Evolutionary conservation across 1,140 invertebrate species (phyloP).

Genomic region (Drosophila tani): DNA sequence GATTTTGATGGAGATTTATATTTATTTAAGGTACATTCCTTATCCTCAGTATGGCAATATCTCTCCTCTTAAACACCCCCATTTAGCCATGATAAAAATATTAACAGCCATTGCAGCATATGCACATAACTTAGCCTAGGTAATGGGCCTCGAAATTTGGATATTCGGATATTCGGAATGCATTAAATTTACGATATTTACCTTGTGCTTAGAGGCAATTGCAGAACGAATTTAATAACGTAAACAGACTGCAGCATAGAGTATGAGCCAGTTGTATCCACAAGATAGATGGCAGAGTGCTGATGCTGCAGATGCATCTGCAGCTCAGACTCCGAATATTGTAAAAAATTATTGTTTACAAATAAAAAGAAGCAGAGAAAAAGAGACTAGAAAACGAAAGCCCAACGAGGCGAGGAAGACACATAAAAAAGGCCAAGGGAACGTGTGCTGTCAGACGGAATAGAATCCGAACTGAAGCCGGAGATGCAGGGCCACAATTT

Average conservation of each 20-base stretch:
- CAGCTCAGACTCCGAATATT: conserved; percentile 50
- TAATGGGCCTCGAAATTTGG: conserved; percentile 15
- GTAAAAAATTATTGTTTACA: conserved; percentile 76
- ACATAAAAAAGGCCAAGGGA: conserved; percentile 61
- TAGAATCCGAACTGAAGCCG: conserved; percentile 19
- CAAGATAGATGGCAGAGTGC: conserved; percentile 27
- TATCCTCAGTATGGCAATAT: neutral
- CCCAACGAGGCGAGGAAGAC: conserved; percentile 42
- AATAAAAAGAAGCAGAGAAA: conserved; percentile 50
- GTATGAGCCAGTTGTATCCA: conserved; percentile 28
- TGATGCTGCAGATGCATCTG: conserved; percentile 47
- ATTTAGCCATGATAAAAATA: conserved; percentile 23
- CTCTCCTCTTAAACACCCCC: neutral
- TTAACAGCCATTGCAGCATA: conserved; percentile 23
- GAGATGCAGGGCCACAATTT: conserved; percentile 57
- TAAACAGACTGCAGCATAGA: conserved; percentile 51
- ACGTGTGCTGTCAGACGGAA: conserved; percentile 54
- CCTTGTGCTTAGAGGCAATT: conserved; percentile 49
- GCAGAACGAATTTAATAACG: conserved; percentile 64
- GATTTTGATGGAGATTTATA: neutral
- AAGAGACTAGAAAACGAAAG: conserved; percentile 34
- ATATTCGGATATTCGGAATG: conserved; percentile 35
- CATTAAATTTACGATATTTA: conserved; percentile 66
- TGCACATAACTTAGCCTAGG: conserved; percentile 16
- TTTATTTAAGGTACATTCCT: neutral